phyloP scores from a whole-genome alignment of 2,888 invertebrate genomes.

The Cacoxenus indagator region DNA sequence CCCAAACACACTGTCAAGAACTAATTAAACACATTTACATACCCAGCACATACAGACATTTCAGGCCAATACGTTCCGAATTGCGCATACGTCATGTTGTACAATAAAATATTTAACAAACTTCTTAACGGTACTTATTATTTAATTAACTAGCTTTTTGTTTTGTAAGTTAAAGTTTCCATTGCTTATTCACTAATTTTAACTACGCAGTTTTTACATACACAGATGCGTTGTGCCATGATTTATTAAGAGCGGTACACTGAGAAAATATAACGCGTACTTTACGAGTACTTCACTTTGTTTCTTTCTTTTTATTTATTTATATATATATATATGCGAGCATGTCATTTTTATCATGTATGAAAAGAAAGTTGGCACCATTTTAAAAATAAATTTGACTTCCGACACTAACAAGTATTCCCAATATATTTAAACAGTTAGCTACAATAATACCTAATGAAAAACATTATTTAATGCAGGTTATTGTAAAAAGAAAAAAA shows the following conservation, averaged over 20 bases:
- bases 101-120: constrained; percentile 46
- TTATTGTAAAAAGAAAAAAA: no score
- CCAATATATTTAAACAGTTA: no score
- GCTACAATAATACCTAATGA: no score
- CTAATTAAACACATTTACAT: neutral
- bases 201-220: constrained; percentile 5
- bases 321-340: constrained; percentile 19
- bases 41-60: neutral
- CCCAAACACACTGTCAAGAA: neutral
- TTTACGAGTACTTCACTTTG: neutral
- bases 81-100: constrained; percentile 44
- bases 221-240: constrained; percentile 16
- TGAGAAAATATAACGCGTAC: constrained; percentile 7
- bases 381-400: no score
- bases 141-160: constrained; percentile 34
- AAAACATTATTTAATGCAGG: no score
- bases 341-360: neutral
- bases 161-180: constrained; percentile 30
- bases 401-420: no score
- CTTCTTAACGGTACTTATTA: constrained; percentile 46
- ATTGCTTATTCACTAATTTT: constrained; percentile 27
- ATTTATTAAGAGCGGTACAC: constrained; percentile 11
- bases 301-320: neutral
- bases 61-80: constrained; percentile 1
- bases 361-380: neutral